Conservation (phyloP, 2,113 vertebrate genomes). For the Chinchilla lanigera region DNA sequence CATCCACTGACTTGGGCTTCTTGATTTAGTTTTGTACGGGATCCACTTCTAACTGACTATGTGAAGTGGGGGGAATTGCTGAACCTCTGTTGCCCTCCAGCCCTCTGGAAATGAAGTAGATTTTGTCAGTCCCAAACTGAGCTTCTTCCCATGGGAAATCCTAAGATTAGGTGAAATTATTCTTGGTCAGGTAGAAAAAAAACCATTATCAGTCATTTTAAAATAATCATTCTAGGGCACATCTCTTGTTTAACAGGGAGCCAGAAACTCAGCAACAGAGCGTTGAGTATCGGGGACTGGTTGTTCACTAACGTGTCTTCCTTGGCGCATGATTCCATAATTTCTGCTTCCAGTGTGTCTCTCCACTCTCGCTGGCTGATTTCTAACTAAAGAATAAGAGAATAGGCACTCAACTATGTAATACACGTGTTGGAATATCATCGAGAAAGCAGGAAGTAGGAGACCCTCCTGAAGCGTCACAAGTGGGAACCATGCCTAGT, state of each 20-base stretch:
- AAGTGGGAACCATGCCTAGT: neutral
- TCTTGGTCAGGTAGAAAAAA: neutral
- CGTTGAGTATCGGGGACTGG: neutral
- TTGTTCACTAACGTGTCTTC: neutral
- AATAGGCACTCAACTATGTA: neutral
- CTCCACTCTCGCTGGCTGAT: neutral
- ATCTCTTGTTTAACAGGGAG: neutral
- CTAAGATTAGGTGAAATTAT: neutral
- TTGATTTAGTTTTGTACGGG: constrained; percentile 47
- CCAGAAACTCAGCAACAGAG: neutral
- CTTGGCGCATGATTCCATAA: neutral
- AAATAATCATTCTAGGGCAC: neutral
- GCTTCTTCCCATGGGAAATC: neutral
- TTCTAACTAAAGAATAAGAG: constrained; percentile 32
- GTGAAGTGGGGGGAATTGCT: constrained; percentile 41
- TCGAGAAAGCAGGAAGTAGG: neutral
- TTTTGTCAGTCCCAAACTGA: neutral
- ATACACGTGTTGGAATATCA: neutral
- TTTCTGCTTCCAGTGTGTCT: neutral
- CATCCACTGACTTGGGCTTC: constrained; percentile 49
- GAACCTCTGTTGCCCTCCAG: neutral
- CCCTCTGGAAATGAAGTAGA: neutral
- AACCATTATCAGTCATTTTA: neutral
- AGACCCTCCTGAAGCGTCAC: neutral
- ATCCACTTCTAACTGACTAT: constrained; percentile 61